These are phyloP conservation scores for Halisarca cf. caerulea DNA, from an alignment of 37 sponge, comb jelly and placozoan species.

Conservation along the genomic window DNA sequence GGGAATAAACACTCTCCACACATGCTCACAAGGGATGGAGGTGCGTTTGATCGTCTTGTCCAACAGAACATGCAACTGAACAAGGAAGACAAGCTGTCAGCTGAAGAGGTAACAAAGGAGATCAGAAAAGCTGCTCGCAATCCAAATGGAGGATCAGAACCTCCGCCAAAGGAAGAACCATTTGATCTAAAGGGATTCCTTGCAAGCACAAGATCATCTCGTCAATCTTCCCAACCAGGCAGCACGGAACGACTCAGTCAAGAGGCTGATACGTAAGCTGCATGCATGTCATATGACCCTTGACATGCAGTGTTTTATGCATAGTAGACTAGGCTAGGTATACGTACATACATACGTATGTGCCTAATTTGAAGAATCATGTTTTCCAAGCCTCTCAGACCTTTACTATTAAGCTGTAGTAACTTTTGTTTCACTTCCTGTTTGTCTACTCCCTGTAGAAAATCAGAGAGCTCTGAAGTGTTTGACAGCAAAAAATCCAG, in stretches of 20 bases:
- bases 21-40: no score
- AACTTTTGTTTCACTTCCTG: no score
- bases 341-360: no score
- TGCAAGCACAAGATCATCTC: not conserved
- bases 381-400: no score
- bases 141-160: not conserved
- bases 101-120: conserved; percentile 1
- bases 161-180: conserved; percentile 2
- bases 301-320: no score
- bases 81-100: conserved; percentile 10
- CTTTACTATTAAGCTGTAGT: no score
- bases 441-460: no score
- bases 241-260: not conserved
- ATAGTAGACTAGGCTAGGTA: no score
- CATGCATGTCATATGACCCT: not conserved
- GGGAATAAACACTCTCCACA: no score
- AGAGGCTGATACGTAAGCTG: not conserved
- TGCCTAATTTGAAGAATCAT: no score
- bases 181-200: not conserved
- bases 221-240: not conserved
- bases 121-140: not conserved
- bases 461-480: no score
- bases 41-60: conserved; percentile 14
- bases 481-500: no score
- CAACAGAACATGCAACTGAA: not conserved